A percentile compares a stretch with the other conserved stretches of the same genome.
Conservation (phyloP, 2,888 invertebrate genomes). For the Drosophila suboccidentalis region DNA sequence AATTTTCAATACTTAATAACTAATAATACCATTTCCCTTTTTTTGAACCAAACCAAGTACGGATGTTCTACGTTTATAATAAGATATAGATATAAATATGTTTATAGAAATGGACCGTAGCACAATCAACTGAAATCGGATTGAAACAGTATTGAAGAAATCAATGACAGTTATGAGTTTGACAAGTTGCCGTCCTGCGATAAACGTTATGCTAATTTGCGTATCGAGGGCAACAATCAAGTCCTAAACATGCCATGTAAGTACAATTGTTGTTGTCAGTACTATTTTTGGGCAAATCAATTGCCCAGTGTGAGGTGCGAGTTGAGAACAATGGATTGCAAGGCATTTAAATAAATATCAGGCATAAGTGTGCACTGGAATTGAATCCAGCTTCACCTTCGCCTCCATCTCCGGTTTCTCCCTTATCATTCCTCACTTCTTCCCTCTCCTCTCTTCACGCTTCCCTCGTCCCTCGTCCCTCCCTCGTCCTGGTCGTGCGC, state of each 20-base stretch:
- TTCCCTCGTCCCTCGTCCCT: background rate
- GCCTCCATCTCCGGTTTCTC: background rate
- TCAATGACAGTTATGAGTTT: background rate
- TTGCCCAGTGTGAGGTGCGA: conserved; percentile 29
- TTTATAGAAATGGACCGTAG: background rate
- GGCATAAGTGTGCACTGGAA: conserved; percentile 25
- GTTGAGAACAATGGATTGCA: conserved; percentile 14
- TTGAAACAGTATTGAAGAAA: background rate
- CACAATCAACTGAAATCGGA: background rate
- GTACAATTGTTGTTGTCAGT: no score
- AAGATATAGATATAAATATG: no score
- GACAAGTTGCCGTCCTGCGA: background rate
- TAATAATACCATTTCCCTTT: no score
- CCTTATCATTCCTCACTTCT: background rate
- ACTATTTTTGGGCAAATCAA: conserved; percentile 31
- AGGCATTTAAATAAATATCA: conserved; percentile 13
- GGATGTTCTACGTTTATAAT: no score
- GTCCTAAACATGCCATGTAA: no score
- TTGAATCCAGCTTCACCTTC: conserved; percentile 3
- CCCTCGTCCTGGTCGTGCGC: conserved; percentile 58
- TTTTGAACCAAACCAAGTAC: no score
- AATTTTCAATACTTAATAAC: no score
- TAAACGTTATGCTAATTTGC: no score
- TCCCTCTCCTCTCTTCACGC: background rate
- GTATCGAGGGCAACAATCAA: background rate